Evolutionary conservation across 2,113 vertebrate genomes (phyloP), one percentile per base, ranked within the genome.

Genomic region (Entosphenus tridentatus): DNA sequence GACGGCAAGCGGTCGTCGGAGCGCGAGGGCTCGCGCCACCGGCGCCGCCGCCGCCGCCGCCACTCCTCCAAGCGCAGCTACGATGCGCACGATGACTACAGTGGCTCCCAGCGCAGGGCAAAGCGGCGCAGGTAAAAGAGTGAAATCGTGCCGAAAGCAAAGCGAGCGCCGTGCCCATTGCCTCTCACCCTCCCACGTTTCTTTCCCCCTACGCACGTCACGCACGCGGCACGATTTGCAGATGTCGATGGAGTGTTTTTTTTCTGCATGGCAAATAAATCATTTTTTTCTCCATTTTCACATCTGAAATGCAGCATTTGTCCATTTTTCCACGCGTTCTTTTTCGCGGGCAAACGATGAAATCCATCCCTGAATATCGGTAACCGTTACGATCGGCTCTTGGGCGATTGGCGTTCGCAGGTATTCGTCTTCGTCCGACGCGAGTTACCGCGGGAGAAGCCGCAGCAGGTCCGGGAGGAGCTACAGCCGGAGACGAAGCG

Each of bases 1-100:
- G 88, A 87, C 0, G 88, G 82, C 0, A 80, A 96, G 71, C 95
- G 87, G 76, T 95, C 96, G 72, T 96, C 88, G 9, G 90, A 89
- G 73, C 89, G 90, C 8, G 82, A 83, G 11, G 81, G 75, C 0
- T 83, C 83, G 12, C 72, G 80, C 75, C 3, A 78, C 70, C 74
- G 76, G 69, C 82, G 70, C 21, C 72, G 70, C 70, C 88, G 87
- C 1, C 88, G 92, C 72, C 85, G 80, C 1, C 95, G 82, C 56
- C 81, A 78, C 1, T 81, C 86, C 12, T 91, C 90, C 0, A 65
- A 65, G 21, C 62, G 62, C n/a, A n/a, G 62, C 62, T 21, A 65
- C 62, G 92, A 80, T 68, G 78, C 83, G 0, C 82, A 89, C 72
- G 96, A 89, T 0, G 90, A 98, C 72, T 96, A 90, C n/a, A 81